Conservation (phyloP, 2,888 invertebrate species). For the Metopia argyrocephala region DNA sequence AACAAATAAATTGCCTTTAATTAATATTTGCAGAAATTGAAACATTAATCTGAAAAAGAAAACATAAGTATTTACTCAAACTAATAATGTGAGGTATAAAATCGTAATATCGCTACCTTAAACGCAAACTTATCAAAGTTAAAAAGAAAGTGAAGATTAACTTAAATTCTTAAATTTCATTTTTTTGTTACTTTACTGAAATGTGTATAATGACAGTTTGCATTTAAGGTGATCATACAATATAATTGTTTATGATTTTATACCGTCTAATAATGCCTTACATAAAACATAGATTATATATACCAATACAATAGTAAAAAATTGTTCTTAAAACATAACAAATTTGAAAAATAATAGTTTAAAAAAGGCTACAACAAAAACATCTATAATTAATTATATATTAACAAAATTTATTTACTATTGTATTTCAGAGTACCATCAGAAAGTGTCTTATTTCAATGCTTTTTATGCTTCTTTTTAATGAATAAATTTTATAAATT, state of each 20-base stretch:
- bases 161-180: not conserved
- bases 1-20: not conserved
- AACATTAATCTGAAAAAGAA: too few species aligned
- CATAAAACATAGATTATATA: not conserved
- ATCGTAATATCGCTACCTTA: not conserved
- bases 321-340: too few species aligned
- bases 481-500: not conserved
- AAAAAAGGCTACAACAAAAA: not conserved
- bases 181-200: not conserved
- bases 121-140: not conserved
- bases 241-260: not conserved
- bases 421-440: not conserved
- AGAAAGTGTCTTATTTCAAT: not conserved
- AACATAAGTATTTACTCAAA: not conserved
- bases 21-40: not conserved
- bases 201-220: not conserved
- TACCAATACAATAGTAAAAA: not conserved
- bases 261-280: not conserved
- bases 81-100: not conserved
- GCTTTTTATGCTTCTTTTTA: constrained; percentile 12
- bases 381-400: not conserved
- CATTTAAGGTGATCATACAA: not conserved
- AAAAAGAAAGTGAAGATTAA: too few species aligned
- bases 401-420: not conserved
- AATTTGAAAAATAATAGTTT: too few species aligned